Base-by-base conservation (phyloP, 2,113 vertebrate species). In the Acrocephalus arundinaceus region DNA sequence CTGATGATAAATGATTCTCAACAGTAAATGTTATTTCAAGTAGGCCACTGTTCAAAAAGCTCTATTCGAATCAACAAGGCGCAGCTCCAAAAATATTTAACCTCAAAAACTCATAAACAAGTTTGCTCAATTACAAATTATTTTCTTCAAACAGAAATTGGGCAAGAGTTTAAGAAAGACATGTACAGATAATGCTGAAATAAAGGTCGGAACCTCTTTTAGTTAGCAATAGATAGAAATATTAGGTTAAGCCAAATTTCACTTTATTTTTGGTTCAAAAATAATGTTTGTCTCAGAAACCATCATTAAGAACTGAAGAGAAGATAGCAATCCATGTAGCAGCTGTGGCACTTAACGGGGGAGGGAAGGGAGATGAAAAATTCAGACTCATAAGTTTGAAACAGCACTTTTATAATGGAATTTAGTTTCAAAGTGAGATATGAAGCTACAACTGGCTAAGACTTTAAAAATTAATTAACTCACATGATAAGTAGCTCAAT, bases 61-160 rank as follows among this genome's bases (percentile, higher is more conserved):
- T 6, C 18, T 67, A 66, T 83, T 77, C 48, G 58, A 87, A 72
- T 94, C 84, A 85, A 72, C 76, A 85, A 72, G 35, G 78, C 25
- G 35, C 4, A 7, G 37, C 58, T 95, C 58, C n/a, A 84, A 68
- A 95, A 91, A 58, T 82, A 92, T 61, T 79, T 92, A 94, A 91
- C 58, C 41, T 88, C 71, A 73, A 85, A 63, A 81, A 55, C 17
- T 68, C 54, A 67, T 81, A 89, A 95, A 79, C 25, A 66, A 82
- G 3, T 82, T 81, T 68, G 5, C 16, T 91, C n/a, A 78, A 23
- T 25, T 91, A 52, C 20, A 49, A 92, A 85, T 87, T 89, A 33
- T 89, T 91, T 93, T 89, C 86, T 85, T 91, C 39, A 75, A 48
- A 52, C 22, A 75, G 49, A 84, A 68, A 45, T 35, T 57, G 6